Evolutionary conservation across 1,140 invertebrate genomes (phyloP).

Genomic region (Hypothenemus hampei): DNA sequence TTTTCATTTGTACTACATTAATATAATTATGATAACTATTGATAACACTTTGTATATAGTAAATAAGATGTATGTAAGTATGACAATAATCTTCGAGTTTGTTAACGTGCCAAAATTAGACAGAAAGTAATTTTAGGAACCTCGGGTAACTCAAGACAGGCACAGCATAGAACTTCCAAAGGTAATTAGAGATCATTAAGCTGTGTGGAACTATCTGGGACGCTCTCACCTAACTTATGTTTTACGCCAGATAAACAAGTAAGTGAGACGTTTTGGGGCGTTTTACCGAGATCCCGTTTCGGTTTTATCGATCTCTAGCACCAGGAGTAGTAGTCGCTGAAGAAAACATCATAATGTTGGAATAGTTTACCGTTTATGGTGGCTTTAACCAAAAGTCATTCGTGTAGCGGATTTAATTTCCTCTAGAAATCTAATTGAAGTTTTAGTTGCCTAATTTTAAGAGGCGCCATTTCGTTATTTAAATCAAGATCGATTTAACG

Average conservation of each 20-base stretch:
- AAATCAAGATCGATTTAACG: too few relatives aligned
- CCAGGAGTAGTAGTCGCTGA: too few relatives aligned
- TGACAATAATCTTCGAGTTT: conserved; percentile 30
- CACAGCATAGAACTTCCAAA: conserved; percentile 27
- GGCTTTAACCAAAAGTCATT: conserved; percentile 10
- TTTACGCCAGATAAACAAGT: conserved; percentile 38
- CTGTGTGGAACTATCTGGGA: conserved; percentile 34
- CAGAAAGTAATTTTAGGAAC: conserved; percentile 30
- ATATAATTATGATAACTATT: too few relatives aligned
- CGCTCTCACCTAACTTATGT: conserved; percentile 36
- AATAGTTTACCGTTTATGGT: conserved; percentile 14
- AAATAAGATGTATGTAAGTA: too few relatives aligned
- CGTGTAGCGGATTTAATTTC: conserved; percentile 15
- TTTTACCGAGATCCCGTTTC: conserved; percentile 17
- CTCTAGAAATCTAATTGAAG: background rate
- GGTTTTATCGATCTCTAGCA: conserved; percentile 25
- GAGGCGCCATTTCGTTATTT: too few relatives aligned
- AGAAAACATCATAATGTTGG: conserved; percentile 16
- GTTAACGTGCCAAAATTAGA: conserved; percentile 28
- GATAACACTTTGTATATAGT: too few relatives aligned
- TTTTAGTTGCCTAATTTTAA: too few relatives aligned
- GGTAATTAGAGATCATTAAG: conserved; percentile 39
- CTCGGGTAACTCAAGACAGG: conserved; percentile 27
- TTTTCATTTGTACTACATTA: too few relatives aligned
- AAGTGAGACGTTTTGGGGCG: conserved; percentile 32